Conservation (phyloP, 2,113 vertebrate species). For the Leucopsar rothschildi region DNA sequence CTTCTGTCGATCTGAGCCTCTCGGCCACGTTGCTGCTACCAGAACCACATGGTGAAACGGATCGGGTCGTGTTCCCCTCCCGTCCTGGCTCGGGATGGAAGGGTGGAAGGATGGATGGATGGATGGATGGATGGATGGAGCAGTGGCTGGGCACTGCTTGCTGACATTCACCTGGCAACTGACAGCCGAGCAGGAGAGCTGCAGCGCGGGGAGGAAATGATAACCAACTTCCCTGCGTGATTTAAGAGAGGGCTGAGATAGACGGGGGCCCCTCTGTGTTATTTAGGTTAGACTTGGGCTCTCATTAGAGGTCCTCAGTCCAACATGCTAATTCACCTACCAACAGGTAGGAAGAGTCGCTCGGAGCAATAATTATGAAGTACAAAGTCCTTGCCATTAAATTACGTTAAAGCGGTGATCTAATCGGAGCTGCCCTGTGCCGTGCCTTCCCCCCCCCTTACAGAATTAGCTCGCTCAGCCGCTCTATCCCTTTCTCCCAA, state of each 20-base stretch:
- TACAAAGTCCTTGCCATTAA: background rate
- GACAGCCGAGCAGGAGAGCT: background rate
- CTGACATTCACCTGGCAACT: background rate
- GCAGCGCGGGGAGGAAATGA: background rate
- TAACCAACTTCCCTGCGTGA: background rate
- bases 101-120: background rate
- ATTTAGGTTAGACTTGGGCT: background rate
- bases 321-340: slow-evolving; percentile 48
- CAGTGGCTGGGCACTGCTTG: background rate
- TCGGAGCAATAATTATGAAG: slow-evolving; percentile 24
- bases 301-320: slow-evolving; percentile 18
- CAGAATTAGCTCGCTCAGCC: background rate
- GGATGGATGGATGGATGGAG: background rate
- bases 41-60: background rate
- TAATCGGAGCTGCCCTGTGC: background rate
- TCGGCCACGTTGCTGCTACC: background rate
- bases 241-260: background rate
- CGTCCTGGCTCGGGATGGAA: background rate
- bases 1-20: background rate
- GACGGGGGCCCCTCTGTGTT: background rate
- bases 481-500: background rate
- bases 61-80: background rate
- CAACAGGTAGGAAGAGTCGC: slow-evolving; percentile 51
- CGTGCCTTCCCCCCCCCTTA: background rate
- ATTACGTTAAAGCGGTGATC: background rate